Evolutionary conservation across 2,888 invertebrate genomes (phyloP), one percentile per base, ranked within the genome.

Genomic region (Zeuzera pyrina): DNA sequence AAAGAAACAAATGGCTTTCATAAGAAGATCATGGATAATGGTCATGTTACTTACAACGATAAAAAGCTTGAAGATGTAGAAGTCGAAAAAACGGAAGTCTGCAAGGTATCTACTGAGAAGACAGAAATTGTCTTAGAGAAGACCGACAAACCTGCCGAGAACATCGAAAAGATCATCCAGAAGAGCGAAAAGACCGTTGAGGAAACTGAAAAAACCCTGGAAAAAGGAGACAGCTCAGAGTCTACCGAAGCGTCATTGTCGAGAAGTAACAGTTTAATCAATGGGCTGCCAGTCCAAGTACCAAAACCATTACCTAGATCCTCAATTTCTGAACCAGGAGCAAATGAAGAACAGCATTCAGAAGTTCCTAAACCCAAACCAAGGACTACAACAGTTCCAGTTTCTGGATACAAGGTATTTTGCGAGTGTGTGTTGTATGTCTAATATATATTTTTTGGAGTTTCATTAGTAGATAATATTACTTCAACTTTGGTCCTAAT

Each of bases 261-360:
- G 1, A 58, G 79, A 12, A 79, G 81, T 41, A 73, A 74, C 34
- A 74, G 77, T 49, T 49, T 73, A 36, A 64, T 76, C 3, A 85
- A 84, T 25, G 81, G 81, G 0, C 52, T 57, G 16, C 76, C 71
- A 3, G 56, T 73, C 1, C 84, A 88, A 28, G 61, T 91, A 1
- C 93, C 93, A 0, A 93, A 93, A 61, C 93, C 94, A 8, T 77
- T 93, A 72, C 93, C 94, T 1, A 85, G 93, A 49, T 89, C 91
- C 0, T 92, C 93, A 8, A 86, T 93, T 34, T 90, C 91, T 1
- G 93, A 93, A 51, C 85, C 85, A 1, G 86, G 85, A 0, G 63
- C 79, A 1, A 57, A 64, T 6, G 86, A 87, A 15, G 87, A 87
- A 13, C 58, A 62, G 16, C 53, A 54, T 36, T 50, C 52, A 2